Evolutionary conservation across 2,888 invertebrate species (phyloP).

Genomic region (Criorhina ranunculi): DNA sequence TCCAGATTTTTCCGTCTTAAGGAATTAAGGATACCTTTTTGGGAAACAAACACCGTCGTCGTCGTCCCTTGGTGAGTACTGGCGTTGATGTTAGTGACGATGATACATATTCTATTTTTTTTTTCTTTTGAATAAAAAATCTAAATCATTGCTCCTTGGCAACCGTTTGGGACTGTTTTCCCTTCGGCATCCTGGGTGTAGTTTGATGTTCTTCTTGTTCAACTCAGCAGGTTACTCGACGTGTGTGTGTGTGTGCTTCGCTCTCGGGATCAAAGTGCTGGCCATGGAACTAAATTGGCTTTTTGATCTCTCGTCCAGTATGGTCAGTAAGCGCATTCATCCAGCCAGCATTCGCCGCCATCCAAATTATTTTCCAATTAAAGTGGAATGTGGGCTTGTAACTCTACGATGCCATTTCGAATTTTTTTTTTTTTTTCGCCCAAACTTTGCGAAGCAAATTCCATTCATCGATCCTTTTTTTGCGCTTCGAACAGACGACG

Average conservation of each 20-base stretch:
- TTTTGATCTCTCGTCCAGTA: conserved; percentile 25
- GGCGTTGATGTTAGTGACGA: neutral
- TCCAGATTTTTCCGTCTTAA: conserved; percentile 51
- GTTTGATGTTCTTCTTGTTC: neutral
- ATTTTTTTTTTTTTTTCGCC: conserved; percentile 8
- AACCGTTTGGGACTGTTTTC: neutral
- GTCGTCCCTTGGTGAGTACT: conserved; percentile 16
- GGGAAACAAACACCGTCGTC: conserved; percentile 43
- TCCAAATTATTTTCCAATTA: conserved; percentile 75
- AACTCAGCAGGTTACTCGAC: neutral
- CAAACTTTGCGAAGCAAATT: conserved; percentile 45
- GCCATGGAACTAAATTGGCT: conserved; percentile 22
- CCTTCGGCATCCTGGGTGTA: neutral
- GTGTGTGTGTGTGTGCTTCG: neutral
- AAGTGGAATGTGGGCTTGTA: conserved; percentile 63
- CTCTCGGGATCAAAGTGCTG: conserved; percentile 29
- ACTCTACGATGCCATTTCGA: conserved; percentile 47
- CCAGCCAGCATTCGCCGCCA: conserved; percentile 22
- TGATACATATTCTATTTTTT: conserved; percentile 3
- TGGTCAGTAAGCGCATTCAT: conserved; percentile 33
- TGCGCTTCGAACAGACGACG: conserved; percentile 3
- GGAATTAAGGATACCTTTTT: conserved; percentile 58
- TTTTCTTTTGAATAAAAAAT: neutral
- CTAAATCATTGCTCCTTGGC: neutral
- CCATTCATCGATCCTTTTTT: conserved; percentile 27